Evolutionary conservation across 2,888 invertebrate species (phyloP), one percentile per base, ranked within the genome.

Genomic region (Hydrotaea cyrtoneurina): DNA sequence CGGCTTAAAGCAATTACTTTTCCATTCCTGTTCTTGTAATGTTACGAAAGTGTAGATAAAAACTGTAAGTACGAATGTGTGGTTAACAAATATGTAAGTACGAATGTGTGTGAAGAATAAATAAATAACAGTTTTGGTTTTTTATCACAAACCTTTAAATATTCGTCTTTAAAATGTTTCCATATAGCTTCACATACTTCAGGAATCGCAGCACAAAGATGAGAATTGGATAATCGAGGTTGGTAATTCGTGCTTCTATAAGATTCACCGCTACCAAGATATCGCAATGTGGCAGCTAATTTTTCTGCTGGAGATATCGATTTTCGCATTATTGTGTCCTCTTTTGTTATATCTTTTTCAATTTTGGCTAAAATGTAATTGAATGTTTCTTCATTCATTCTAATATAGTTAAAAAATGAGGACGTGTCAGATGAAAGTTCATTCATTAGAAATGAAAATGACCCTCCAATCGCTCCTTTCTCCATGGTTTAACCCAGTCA

Each of bases 241-340:
- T 72, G 46, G n/a, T 46, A 59, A 15, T 62, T 62, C 7, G 59
- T 78, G 43, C 31, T 53, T 23, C 19, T 71, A 31, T 46, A 62
- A 0, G 71, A 55, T 55, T 80, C 66, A 10, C 80, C 80, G 13
- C 64, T 80, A 31, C 55, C 80, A 0, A 80, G 26, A 57, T 43
- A 80, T 8, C 55, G 39, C 0, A 80, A 13, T 23, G 80, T 80
- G 17, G 46, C 74, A 19, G 74, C 55, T 43, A 80, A 66, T 21
- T 74, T 80, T 39, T 80, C 80, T 8, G 23, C 80, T 15, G 78
- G 78, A 50, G 72, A 4, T 62, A 78, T 72, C 31, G 78, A 17
- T 15, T 36, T 39, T 10, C 74, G 46, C 26, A 57, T 26, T 2
- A 66, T 4, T 1, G 73, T 71, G 2, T 78, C 78, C 21, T 71